These are phyloP conservation scores for Drosophila meridiana DNA, from an alignment of 2,888 invertebrate genomes.

Conservation along the genomic window DNA sequence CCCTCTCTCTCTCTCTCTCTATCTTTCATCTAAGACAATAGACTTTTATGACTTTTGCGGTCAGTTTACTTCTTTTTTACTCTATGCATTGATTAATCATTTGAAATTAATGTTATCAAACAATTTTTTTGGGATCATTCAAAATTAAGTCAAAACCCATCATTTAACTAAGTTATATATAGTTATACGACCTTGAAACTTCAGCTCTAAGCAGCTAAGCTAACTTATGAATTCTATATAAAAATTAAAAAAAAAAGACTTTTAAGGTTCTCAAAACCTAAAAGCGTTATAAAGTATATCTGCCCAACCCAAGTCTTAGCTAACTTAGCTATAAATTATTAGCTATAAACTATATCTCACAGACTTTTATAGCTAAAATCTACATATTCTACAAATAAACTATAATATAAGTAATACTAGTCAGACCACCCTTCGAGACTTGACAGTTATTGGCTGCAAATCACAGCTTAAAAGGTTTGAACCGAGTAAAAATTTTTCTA, in stretches of 20 bases:
- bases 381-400: background rate
- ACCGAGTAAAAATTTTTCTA: background rate
- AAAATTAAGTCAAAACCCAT: background rate
- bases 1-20: background rate
- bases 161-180: background rate
- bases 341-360: background rate
- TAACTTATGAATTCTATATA: background rate
- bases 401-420: background rate
- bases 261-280: background rate
- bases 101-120: background rate
- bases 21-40: background rate
- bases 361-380: background rate
- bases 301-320: background rate
- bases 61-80: background rate
- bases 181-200: background rate
- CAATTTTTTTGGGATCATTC: background rate
- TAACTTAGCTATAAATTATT: background rate
- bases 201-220: background rate
- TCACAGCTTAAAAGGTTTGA: background rate
- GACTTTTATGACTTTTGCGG: constrained; percentile 6
- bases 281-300: background rate
- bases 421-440: background rate
- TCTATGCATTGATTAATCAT: background rate
- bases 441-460: background rate
- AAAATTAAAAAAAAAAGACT: background rate